Conservation (phyloP, 2,113 vertebrate species). For the Cinclus mexicanus region DNA sequence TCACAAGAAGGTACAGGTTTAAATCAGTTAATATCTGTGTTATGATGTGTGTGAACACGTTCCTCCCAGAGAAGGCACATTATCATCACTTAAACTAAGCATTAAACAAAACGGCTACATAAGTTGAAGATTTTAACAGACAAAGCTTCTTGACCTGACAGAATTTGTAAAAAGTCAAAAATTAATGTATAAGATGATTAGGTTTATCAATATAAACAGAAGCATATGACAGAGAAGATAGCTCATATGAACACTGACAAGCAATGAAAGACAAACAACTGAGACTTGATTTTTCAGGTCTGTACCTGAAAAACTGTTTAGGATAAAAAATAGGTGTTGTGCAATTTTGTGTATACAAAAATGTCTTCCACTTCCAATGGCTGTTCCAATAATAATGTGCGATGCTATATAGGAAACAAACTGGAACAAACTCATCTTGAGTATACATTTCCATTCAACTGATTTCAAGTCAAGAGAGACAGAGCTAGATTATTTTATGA, state of each 20-base stretch:
- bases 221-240: not conserved
- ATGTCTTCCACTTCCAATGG: not conserved
- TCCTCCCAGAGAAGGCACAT: not conserved
- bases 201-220: not conserved
- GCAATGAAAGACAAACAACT: not conserved
- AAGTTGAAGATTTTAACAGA: not conserved
- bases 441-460: not conserved
- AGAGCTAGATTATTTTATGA: not conserved
- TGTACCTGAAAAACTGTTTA: not conserved
- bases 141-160: not conserved
- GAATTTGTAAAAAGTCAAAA: not conserved
- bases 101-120: not conserved
- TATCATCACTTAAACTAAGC: not conserved
- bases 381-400: not conserved
- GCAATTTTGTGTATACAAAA: not conserved
- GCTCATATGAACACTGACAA: not conserved
- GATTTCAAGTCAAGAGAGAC: not conserved
- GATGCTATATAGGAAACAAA: not conserved
- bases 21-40: not conserved
- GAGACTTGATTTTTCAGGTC: not conserved
- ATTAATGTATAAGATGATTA: not conserved
- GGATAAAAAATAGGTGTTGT: not conserved
- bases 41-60: not conserved
- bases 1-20: not conserved
- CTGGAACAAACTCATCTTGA: not conserved